Evolutionary conservation across 2,888 invertebrate species (phyloP).

Genomic region (Hymenopus coronatus): DNA sequence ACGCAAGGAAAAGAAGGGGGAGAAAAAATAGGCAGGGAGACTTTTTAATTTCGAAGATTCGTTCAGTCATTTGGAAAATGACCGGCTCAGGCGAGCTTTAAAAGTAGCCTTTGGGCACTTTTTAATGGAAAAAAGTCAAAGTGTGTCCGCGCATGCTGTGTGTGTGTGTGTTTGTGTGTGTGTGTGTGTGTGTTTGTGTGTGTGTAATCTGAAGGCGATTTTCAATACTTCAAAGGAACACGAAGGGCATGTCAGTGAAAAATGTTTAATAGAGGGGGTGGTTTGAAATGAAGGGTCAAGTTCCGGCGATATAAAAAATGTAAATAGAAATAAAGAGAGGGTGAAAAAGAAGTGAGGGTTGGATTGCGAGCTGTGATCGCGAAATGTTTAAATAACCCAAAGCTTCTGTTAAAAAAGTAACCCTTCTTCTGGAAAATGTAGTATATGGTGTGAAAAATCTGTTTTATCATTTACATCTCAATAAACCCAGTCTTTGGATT

Average conservation of each 20-base stretch:
- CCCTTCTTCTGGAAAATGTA: neutral
- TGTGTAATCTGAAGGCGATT: slow-evolving; percentile 10
- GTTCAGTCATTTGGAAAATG: slow-evolving; percentile 33
- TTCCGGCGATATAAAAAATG: neutral
- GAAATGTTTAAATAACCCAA: neutral
- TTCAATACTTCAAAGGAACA: slow-evolving; percentile 12
- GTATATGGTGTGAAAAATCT: neutral
- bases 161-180: neutral
- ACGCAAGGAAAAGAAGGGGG: neutral
- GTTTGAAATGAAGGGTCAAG: slow-evolving; percentile 10
- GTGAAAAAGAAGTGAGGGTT: neutral
- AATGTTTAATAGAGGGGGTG: slow-evolving; percentile 7
- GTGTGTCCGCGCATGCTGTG: neutral
- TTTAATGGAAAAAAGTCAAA: slow-evolving; percentile 28
- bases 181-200: neutral
- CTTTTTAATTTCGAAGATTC: slow-evolving; percentile 34
- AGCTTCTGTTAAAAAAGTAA: neutral
- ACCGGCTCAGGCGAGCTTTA: slow-evolving; percentile 21
- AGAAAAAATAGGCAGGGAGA: slow-evolving; percentile 16
- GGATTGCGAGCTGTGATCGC: neutral
- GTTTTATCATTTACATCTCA: neutral
- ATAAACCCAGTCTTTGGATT: no score
- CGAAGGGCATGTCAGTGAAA: neutral
- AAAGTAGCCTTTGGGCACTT: slow-evolving; percentile 26
- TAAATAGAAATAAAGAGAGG: neutral